Base-by-base conservation (phyloP, 2,888 invertebrate species). In the Taenaris catops region DNA sequence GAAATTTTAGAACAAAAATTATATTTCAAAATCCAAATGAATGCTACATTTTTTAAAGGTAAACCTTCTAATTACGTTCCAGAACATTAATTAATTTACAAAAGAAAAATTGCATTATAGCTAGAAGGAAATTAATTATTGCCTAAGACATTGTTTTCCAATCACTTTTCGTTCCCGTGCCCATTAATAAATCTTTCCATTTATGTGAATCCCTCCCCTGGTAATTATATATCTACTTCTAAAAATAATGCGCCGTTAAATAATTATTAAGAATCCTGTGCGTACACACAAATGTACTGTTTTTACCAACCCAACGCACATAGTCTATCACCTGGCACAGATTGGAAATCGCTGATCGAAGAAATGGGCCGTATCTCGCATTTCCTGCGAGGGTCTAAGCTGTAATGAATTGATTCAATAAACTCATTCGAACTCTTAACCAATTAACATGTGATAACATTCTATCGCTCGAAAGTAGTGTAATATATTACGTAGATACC, bases 41-140 rank as follows among this genome's bases (percentile, higher is more conserved):
- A n/a, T n/a, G n/a, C 11, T 19, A 9, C 1, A 17, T 3, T 6
- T 6, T 17, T 1, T 17, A 17, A 17, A 7, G 7, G 7, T 6
- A 19, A 16, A 14, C n/a, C 29, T 20, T 25, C 8, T 12, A 29
- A 25, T 31, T 25, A 36, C 19, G 10, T 29, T 36, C 10, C 6
- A 6, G 23, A 23, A 27, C 20, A 28, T 27, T 44, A 58, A 58
- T 59, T 56, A 52, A 37, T 52, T 54, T 45, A 51, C 53, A 38
- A 24, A 44, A 53, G 48, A 58, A 65, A 61, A 51, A 53, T 48
- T 38, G 58, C 55, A 65, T 67, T 64, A 58, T 63, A 61, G 58
- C 57, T 57, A 46, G 51, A 58, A 55, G 51, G 55, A 61, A 57
- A 72, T 69, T 67, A 76, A 74, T 72, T 68, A 64, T 62, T 65